Evolutionary conservation across 2,113 vertebrate genomes (phyloP).

Genomic region (Larimichthys polyactis): DNA sequence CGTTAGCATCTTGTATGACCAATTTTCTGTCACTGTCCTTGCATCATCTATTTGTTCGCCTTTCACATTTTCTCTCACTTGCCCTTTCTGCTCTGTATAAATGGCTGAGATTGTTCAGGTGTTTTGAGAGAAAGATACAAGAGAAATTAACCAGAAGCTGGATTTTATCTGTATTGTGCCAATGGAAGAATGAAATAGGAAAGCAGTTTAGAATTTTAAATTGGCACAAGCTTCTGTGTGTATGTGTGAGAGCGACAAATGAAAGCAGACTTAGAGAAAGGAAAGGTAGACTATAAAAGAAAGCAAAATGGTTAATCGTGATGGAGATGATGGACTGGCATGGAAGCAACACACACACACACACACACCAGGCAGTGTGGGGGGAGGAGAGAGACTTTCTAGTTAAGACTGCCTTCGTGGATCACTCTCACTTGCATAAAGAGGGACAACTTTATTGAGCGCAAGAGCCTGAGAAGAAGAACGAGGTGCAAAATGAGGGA

Average conservation of each 20-base stretch:
- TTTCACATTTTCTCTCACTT: background rate
- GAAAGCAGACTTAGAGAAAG: background rate
- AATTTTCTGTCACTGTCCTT: background rate
- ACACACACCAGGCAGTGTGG: slow-evolving; percentile 43
- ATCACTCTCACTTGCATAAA: slow-evolving; percentile 73
- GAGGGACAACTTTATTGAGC: slow-evolving; percentile 58
- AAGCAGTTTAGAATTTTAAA: background rate
- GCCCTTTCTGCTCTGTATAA: background rate
- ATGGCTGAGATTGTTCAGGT: background rate
- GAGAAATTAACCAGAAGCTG: background rate
- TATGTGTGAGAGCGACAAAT: background rate
- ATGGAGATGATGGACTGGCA: slow-evolving; percentile 65
- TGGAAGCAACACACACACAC: slow-evolving; percentile 54
- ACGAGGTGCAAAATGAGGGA: slow-evolving; percentile 41
- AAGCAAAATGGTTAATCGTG: slow-evolving; percentile 32
- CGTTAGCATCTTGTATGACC: background rate
- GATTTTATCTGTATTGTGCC: background rate
- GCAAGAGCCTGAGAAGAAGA: slow-evolving; percentile 35
- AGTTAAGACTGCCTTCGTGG: slow-evolving; percentile 77
- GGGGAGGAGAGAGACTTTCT: slow-evolving; percentile 75
- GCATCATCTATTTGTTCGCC: background rate
- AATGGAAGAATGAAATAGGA: background rate
- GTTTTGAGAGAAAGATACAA: background rate
- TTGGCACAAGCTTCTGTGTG: background rate
- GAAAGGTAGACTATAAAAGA: slow-evolving; percentile 27